These are phyloP conservation scores for Acleris emargana DNA, from an alignment of 2,888 invertebrate species.

Conservation along the genomic window DNA sequence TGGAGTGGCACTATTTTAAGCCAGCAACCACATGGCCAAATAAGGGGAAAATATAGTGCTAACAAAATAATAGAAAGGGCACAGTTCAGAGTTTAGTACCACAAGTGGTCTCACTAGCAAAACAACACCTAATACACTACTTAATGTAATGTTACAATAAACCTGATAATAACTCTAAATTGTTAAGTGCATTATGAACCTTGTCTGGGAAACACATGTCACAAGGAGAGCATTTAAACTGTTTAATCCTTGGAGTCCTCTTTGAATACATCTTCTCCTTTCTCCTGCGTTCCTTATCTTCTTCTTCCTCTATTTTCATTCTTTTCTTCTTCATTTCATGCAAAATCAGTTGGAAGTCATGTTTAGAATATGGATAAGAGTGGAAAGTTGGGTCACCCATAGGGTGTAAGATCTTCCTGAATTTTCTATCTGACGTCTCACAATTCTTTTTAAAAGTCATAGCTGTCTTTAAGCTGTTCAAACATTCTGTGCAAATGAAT, in stretches of 20 bases:
- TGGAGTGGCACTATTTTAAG: too few species aligned
- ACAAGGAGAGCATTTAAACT: conserved; percentile 74
- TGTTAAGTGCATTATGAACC: conserved; percentile 43
- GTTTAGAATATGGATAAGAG: conserved; percentile 78
- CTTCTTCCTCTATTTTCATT: conserved; percentile 61
- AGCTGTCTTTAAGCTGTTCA: conserved; percentile 65
- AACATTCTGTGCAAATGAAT: conserved; percentile 71
- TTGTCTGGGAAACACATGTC: conserved; percentile 69
- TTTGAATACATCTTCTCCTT: conserved; percentile 59
- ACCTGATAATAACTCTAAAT: neutral
- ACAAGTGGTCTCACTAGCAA: too few species aligned
- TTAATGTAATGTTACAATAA: too few species aligned
- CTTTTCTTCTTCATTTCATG: conserved; percentile 72
- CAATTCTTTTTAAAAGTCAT: conserved; percentile 69
- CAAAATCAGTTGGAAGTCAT: conserved; percentile 74
- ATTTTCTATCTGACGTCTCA: conserved; percentile 69
- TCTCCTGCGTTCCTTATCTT: conserved; percentile 56
- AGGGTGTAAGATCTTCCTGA: conserved; percentile 70
- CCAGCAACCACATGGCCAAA: too few species aligned
- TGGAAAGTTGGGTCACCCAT: conserved; percentile 68
- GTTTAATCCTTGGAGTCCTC: conserved; percentile 61
- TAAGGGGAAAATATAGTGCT: too few species aligned
- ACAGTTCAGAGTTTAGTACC: too few species aligned
- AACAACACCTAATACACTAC: too few species aligned
- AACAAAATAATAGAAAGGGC: too few species aligned